A percentile compares a stretch with the other conserved stretches of the same genome.
These are phyloP conservation scores for Nyctibius grandis DNA, from an alignment of 2,797 vertebrate species.

Conservation along the genomic window DNA sequence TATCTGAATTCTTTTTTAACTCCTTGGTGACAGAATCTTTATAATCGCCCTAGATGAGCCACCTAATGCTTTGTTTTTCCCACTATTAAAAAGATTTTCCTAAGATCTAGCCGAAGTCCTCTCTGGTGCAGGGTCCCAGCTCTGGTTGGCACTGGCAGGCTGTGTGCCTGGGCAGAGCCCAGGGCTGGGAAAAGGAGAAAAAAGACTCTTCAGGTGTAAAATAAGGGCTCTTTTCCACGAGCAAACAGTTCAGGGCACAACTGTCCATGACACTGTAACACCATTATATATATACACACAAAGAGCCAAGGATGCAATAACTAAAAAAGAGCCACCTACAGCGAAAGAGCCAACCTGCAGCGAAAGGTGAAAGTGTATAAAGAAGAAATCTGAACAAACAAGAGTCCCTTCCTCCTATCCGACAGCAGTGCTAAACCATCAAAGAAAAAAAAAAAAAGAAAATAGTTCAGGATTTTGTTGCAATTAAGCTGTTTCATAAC, in stretches of 20 bases:
- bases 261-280: rapidly evolving
- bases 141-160: neutral
- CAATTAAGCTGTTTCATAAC: slow-evolving; percentile 13
- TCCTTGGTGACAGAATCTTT: neutral
- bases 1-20: neutral
- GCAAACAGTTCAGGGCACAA: neutral
- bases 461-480: neutral
- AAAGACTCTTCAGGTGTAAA: neutral
- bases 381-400: neutral
- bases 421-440: neutral
- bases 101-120: neutral
- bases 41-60: neutral
- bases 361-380: rapidly evolving
- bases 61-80: neutral
- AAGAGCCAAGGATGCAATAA: neutral
- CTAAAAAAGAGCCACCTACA: neutral
- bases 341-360: neutral
- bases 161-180: neutral
- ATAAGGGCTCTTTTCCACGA: neutral
- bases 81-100: neutral
- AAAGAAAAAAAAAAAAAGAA: neutral
- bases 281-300: neutral
- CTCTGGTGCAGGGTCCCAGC: neutral
- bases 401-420: neutral
- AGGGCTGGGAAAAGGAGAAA: rapidly evolving